Evolutionary conservation across 2,113 vertebrate species (phyloP).

Genomic region (Regulus satrapa): DNA sequence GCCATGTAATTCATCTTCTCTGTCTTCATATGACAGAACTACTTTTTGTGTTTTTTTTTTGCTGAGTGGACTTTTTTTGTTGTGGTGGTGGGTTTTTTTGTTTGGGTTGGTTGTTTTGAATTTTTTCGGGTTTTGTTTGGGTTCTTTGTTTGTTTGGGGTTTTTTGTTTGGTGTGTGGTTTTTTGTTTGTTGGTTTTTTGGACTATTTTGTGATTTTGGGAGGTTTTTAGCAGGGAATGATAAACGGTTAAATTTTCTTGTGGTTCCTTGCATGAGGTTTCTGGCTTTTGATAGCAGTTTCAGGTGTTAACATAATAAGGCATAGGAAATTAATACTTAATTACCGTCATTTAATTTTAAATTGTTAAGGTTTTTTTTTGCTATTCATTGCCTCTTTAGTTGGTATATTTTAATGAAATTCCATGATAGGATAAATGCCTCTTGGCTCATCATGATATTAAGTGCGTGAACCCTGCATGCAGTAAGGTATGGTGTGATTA

Average conservation of each 20-base stretch:
- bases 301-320: not conserved
- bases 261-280: not conserved
- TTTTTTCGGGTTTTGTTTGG: not conserved
- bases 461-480: not conserved
- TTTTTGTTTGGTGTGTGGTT: too few relatives aligned
- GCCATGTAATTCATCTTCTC: not conserved
- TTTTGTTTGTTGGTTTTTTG: not conserved
- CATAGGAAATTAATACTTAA: not conserved
- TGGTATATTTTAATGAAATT: not conserved
- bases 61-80: not conserved
- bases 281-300: not conserved
- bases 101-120: not conserved
- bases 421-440: not conserved
- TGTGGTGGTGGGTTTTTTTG: not conserved
- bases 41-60: not conserved
- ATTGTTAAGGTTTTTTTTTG: not conserved
- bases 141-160: too few relatives aligned
- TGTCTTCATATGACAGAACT: not conserved
- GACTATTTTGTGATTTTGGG: too few relatives aligned
- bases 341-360: not conserved
- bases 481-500: not conserved
- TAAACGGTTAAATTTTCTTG: not conserved
- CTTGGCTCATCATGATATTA: not conserved
- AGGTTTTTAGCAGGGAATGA: accelerated
- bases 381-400: not conserved